phyloP scores from a whole-genome alignment of 2,797 vertebrate species.

The Chelidonichthys spinosus region DNA sequence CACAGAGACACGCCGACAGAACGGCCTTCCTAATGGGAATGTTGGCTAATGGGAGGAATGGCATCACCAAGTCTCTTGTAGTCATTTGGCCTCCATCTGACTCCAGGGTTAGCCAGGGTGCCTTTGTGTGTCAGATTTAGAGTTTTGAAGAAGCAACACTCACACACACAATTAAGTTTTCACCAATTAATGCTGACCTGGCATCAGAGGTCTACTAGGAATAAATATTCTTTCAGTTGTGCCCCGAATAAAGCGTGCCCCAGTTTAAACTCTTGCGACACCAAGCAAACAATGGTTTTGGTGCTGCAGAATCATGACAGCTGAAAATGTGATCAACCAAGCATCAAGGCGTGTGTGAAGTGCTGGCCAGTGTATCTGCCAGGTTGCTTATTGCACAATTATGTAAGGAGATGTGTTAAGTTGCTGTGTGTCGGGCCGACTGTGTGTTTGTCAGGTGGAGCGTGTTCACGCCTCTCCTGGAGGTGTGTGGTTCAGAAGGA shows the following conservation, averaged over 20 bases:
- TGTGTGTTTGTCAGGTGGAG: constrained; percentile 76
- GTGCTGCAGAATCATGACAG: constrained; percentile 71
- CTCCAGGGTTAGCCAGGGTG: constrained; percentile 50
- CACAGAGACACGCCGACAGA: constrained; percentile 46
- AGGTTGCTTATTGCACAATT: constrained; percentile 39
- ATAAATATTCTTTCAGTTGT: constrained; percentile 72
- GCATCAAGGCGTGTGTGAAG: constrained; percentile 66
- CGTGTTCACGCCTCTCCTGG: constrained; percentile 81
- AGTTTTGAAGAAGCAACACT: constrained; percentile 51
- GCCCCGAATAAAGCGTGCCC: constrained; percentile 66
- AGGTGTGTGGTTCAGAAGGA: constrained; percentile 71
- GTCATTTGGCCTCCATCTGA: constrained; percentile 60
- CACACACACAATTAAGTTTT: constrained; percentile 25
- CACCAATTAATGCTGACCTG: constrained; percentile 64
- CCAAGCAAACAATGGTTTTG: constrained; percentile 61
- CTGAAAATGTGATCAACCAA: constrained; percentile 73
- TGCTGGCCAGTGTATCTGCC: constrained; percentile 29
- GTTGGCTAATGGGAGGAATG: constrained; percentile 34
- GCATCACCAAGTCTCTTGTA: constrained; percentile 12
- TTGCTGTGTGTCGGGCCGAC: constrained; percentile 20
- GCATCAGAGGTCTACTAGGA: constrained; percentile 59
- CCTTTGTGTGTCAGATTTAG: constrained; percentile 57
- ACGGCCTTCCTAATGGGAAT: constrained; percentile 50
- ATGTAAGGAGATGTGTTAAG: constrained; percentile 19
- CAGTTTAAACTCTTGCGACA: constrained; percentile 61